Conservation (phyloP, 1,140 invertebrate genomes). For the Saccostrea glomerata region DNA sequence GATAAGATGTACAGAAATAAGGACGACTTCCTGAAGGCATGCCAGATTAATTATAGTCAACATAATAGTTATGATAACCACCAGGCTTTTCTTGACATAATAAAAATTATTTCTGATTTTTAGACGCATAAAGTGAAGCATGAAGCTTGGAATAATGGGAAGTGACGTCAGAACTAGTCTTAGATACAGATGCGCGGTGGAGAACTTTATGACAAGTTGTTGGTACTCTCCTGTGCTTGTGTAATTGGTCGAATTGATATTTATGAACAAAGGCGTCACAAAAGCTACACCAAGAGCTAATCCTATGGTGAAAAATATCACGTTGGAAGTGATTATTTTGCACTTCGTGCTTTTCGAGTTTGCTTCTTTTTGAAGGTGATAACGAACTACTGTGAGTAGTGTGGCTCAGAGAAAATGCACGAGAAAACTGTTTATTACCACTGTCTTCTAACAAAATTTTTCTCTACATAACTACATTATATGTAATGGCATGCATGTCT, state of each 20-base stretch:
- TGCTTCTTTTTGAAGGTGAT: neutral
- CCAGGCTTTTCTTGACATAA: neutral
- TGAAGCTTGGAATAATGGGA: neutral
- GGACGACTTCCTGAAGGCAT: neutral
- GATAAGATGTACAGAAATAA: constrained; percentile 7
- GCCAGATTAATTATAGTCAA: constrained; percentile 16
- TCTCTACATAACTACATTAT: too few species aligned
- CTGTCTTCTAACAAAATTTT: too few species aligned
- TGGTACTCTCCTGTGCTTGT: constrained; percentile 7
- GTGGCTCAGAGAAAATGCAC: neutral
- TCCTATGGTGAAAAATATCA: constrained; percentile 1
- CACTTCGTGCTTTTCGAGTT: neutral
- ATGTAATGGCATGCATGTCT: too few species aligned
- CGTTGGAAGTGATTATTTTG: neutral
- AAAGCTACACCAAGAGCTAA: neutral
- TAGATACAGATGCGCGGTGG: neutral
- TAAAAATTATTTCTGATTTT: constrained; percentile 17
- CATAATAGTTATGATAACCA: constrained; percentile 6
- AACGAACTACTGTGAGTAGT: neutral
- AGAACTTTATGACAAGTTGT: constrained; percentile 2
- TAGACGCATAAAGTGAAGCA: neutral
- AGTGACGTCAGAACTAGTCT: neutral
- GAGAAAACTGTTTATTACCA: too few species aligned
- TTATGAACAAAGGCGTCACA: neutral
- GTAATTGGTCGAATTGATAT: neutral